phyloP scores from a whole-genome alignment of 2,888 invertebrate genomes.

The Noctua janthe region DNA sequence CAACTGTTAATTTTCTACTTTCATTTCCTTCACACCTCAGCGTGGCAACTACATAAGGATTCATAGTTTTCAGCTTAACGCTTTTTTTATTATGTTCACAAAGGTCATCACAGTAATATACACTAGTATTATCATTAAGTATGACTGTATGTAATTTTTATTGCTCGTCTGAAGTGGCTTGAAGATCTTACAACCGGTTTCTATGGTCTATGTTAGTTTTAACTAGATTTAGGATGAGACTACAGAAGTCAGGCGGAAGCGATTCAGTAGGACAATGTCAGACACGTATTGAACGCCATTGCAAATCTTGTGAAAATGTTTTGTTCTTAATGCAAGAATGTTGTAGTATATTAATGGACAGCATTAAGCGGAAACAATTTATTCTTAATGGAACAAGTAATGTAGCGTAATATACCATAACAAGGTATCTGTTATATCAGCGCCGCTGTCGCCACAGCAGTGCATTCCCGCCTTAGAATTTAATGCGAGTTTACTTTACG shows the following conservation, averaged over 20 bases:
- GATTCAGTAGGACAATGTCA: conserved; percentile 1
- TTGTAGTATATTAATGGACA: conserved; percentile 12
- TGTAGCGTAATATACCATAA: conserved; percentile 15
- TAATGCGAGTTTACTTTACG: conserved; percentile 41
- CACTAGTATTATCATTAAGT: conserved; percentile 55
- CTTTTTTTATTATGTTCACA: conserved; percentile 27
- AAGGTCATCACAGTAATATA: conserved; percentile 64
- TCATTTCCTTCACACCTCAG: not conserved
- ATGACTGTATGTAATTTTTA: conserved; percentile 63
- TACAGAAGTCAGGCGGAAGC: conserved; percentile 16
- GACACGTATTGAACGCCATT: not conserved
- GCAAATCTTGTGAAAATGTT: not conserved
- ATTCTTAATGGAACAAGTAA: conserved; percentile 40
- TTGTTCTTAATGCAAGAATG: conserved; percentile 32
- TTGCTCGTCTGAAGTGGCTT: conserved; percentile 42
- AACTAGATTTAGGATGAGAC: conserved; percentile 37
- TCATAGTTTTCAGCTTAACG: conserved; percentile 22
- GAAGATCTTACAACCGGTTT: conserved; percentile 64
- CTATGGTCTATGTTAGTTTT: conserved; percentile 52
- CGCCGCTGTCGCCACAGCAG: conserved; percentile 40
- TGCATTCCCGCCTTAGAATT: conserved; percentile 50
- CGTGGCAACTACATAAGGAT: conserved; percentile 13
- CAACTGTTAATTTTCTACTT: not conserved
- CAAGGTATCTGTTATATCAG: conserved; percentile 21
- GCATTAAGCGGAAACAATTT: conserved; percentile 37